Percentiles rank a stretch among this genome's conserved stretches.
These are phyloP conservation scores for Cryptomyrus ogoouensis DNA, from an alignment of 2,113 vertebrate species.

Conservation along the genomic window DNA sequence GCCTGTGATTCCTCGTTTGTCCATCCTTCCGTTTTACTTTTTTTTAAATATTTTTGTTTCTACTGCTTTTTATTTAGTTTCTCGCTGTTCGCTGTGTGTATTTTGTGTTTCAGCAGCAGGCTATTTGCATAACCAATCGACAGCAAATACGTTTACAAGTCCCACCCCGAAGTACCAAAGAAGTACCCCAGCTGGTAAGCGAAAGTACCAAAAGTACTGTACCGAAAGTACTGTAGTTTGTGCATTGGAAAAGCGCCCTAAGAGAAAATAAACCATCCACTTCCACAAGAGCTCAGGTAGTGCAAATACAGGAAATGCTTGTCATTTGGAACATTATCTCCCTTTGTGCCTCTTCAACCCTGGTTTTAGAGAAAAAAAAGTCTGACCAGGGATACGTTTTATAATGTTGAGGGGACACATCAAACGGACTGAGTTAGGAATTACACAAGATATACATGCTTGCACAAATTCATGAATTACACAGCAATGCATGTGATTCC, in stretches of 20 bases:
- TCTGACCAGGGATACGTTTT: neutral
- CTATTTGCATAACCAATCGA: too few species aligned
- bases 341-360: constrained; percentile 15
- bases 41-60: too few species aligned
- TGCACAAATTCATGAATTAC: neutral
- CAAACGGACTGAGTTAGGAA: neutral
- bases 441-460: neutral
- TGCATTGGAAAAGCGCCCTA: neutral
- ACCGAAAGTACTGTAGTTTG: too few species aligned
- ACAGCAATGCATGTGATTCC: neutral
- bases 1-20: too few species aligned
- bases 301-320: constrained; percentile 48
- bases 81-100: too few species aligned
- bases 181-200: too few species aligned
- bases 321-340: constrained; percentile 34
- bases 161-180: too few species aligned
- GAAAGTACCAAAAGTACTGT: too few species aligned
- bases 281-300: constrained; percentile 37
- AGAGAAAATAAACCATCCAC: constrained; percentile 50
- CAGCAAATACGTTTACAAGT: too few species aligned
- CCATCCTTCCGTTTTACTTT: too few species aligned
- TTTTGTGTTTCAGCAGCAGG: too few species aligned
- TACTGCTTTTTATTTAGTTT: too few species aligned
- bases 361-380: neutral
- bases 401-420: neutral